A percentile compares a stretch with the other conserved stretches of the same genome.
Conservation (phyloP, 2,888 invertebrate species). For the Biston stratarius region DNA sequence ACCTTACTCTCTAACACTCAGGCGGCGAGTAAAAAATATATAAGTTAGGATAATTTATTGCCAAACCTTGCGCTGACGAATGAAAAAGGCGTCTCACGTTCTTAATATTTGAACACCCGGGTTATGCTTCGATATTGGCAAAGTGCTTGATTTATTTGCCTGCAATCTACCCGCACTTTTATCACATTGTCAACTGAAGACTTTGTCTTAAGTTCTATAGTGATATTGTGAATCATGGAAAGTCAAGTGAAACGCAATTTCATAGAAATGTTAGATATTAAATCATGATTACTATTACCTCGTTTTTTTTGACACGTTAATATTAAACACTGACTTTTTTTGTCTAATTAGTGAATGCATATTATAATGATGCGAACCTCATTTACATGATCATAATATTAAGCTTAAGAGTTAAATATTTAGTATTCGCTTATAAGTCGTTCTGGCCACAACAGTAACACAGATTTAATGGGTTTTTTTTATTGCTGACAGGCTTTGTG, state of each 20-base stretch:
- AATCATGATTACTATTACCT: no score
- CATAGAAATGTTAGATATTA: not conserved
- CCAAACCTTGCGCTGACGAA: conserved; percentile 19
- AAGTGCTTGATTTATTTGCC: conserved; percentile 67
- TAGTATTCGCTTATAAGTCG: no score
- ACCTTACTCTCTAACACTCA: conserved; percentile 2
- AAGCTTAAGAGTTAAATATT: no score
- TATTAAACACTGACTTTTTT: no score
- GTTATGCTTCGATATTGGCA: conserved; percentile 55
- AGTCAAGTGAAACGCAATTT: not conserved
- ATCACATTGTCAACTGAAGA: conserved; percentile 33
- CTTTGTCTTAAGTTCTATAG: not conserved
- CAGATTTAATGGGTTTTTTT: no score
- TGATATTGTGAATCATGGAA: not conserved
- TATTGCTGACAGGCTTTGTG: no score
- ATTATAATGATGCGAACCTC: no score
- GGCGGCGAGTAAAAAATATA: conserved; percentile 8
- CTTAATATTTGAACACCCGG: conserved; percentile 65
- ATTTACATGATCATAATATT: no score
- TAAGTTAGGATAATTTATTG: conserved; percentile 39
- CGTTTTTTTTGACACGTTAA: no score
- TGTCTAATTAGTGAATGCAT: no score
- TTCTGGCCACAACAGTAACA: no score
- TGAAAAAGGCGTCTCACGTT: conserved; percentile 61
- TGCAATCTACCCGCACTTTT: conserved; percentile 42